Evolutionary conservation across 2,113 vertebrate genomes (phyloP), one percentile per base, ranked within the genome.

Genomic region (Taurulus bubalis): DNA sequence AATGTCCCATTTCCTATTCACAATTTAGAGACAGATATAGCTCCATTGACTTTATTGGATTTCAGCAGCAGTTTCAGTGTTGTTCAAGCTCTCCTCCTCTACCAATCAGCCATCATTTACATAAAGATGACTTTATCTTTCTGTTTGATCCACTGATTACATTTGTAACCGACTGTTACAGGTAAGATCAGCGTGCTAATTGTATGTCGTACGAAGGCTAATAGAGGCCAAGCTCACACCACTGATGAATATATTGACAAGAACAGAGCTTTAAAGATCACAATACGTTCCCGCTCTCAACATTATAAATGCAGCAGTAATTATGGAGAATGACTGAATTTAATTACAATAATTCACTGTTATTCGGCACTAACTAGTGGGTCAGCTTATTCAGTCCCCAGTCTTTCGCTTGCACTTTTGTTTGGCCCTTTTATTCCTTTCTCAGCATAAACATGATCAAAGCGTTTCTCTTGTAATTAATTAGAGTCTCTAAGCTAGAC

Each of bases 241-340:
- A n/a, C 82, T 77, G 83, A 87, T 89, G 85, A 88, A 87, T 80
- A 88, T 70, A 77, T 55, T 70, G 86, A 92, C 74, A 85, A 82
- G 88, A 87, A 80, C 58, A 76, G 79, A 85, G 79, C 75, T 71
- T 74, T n/a, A 42, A 51, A 87, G 76, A 90, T 90, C 84, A 87
- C 86, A 83, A 85, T 82, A 80, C 58, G 16, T 86, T 88, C 56
- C 79, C 22, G n/a, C 71, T 75, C 71, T 81, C 80, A 66, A 47
- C 79, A 90, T 91, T 88, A 86, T 67, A 82, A 72, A 90, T 82
- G 82, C 77, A 66, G 66, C 1, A 0, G 68, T 90, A 86, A 92
- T 92, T 87, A 88, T 92, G 79, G 71, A 78, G 62, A 88, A 69
- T 66, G 70, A 82, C 80, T 87, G 76, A 90, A 92, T 93, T 82